A percentile compares a stretch with the other conserved stretches of the same genome.
Evolutionary conservation across 2,797 vertebrate species (phyloP).

Genomic region (Pristis pectinata): DNA sequence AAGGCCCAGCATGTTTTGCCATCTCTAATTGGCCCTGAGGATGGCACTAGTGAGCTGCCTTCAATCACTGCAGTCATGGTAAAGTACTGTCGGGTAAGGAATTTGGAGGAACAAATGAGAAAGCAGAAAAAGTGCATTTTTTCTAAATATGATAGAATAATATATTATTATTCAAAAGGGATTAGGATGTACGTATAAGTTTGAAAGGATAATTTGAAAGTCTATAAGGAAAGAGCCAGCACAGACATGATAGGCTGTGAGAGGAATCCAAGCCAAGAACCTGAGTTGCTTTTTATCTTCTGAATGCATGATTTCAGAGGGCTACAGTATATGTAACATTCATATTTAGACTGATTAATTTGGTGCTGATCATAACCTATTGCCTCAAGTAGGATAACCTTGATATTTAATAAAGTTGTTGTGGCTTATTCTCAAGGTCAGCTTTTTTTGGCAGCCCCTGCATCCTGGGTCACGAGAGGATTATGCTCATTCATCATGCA

Average conservation of each 20-base stretch:
- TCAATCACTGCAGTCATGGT: too few species aligned
- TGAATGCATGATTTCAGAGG: background rate
- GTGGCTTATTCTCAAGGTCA: background rate
- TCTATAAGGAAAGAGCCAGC: background rate
- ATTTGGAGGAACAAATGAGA: too few species aligned
- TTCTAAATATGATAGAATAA: too few species aligned
- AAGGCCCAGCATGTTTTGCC: too few species aligned
- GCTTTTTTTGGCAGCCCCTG: background rate
- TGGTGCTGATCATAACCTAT: background rate
- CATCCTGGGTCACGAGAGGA: background rate
- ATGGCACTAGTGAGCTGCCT: too few species aligned
- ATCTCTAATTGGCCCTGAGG: too few species aligned
- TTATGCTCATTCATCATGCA: background rate
- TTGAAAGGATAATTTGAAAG: background rate
- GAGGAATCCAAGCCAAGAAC: background rate
- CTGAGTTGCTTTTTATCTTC: background rate
- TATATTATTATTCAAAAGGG: too few species aligned
- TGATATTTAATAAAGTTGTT: background rate
- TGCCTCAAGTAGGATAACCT: background rate
- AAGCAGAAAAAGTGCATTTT: too few species aligned
- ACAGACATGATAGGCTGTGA: background rate
- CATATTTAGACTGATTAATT: background rate
- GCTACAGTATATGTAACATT: background rate
- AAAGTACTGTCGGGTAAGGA: too few species aligned
- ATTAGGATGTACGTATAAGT: background rate